These are phyloP conservation scores for Lacanobia oleracea DNA, from an alignment of 2,888 invertebrate species.

Conservation along the genomic window DNA sequence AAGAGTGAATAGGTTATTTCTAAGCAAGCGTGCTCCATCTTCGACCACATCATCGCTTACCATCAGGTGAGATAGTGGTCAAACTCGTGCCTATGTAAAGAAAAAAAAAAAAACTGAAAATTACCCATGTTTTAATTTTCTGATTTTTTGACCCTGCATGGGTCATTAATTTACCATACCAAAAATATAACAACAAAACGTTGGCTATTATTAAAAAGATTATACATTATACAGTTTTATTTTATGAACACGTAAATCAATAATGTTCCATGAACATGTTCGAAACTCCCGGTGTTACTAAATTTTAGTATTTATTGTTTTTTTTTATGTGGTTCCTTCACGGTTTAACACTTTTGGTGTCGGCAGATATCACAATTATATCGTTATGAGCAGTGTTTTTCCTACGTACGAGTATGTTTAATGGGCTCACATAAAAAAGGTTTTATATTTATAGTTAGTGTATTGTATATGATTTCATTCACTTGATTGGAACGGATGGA, in stretches of 20 bases:
- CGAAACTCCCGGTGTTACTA: conserved; percentile 23
- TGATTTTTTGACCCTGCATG: not conserved
- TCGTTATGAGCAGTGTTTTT: not conserved
- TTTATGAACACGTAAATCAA: not conserved
- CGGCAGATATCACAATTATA: not conserved
- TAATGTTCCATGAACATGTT: conserved; percentile 1
- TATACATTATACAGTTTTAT: not conserved
- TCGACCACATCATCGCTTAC: no score
- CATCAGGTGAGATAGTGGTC: no score
- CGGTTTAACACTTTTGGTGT: conserved; percentile 2
- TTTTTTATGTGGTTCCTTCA: conserved; percentile 1
- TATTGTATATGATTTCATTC: not conserved
- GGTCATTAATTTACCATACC: not conserved
- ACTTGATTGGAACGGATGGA: no score
- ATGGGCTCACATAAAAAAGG: not conserved
- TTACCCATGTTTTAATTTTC: no score
- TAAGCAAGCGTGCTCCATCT: no score
- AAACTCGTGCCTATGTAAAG: no score
- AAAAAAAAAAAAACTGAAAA: no score
- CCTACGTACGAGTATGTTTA: not conserved
- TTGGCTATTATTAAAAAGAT: not conserved
- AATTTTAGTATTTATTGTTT: conserved; percentile 18
- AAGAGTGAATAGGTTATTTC: no score
- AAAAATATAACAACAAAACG: not conserved
- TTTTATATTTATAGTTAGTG: not conserved